Conservation (phyloP, 1,140 invertebrate species). For the Microplitis demolitor region DNA sequence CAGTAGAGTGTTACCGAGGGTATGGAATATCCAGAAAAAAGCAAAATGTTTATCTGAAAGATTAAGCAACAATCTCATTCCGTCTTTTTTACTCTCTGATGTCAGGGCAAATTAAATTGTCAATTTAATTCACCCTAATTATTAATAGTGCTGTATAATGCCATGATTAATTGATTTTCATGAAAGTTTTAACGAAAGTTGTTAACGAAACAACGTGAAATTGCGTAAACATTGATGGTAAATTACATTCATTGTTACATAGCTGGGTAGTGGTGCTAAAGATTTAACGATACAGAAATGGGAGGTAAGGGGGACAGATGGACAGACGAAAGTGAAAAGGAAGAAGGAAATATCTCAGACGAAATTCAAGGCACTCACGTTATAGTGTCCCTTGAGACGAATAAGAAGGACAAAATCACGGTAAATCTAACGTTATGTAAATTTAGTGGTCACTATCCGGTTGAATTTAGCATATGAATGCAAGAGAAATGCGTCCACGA, state of each 20-base stretch:
- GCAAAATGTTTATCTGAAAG: conserved; percentile 16
- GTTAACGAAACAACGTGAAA: no score
- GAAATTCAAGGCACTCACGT: no score
- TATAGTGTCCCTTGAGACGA: not conserved
- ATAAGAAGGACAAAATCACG: conserved; percentile 51
- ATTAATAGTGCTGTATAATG: not conserved
- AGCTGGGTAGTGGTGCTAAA: no score
- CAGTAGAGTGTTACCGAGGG: conserved; percentile 12
- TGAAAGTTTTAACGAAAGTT: not conserved
- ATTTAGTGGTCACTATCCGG: conserved; percentile 54
- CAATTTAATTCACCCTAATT: not conserved
- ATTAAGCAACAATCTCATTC: not conserved
- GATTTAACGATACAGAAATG: no score
- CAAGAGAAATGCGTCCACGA: conserved; percentile 32
- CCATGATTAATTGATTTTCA: conserved; percentile 5
- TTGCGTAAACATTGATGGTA: no score
- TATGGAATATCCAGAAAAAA: not conserved
- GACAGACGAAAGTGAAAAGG: no score
- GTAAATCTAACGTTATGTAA: conserved; percentile 62
- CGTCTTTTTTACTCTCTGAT: no score
- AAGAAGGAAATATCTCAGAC: no score
- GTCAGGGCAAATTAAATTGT: not conserved
- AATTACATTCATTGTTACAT: no score
- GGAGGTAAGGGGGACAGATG: no score
- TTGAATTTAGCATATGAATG: conserved; percentile 60